phyloP scores from a whole-genome alignment of 92 coral and sea anemone genomes.

The Phenganax subtilis region DNA sequence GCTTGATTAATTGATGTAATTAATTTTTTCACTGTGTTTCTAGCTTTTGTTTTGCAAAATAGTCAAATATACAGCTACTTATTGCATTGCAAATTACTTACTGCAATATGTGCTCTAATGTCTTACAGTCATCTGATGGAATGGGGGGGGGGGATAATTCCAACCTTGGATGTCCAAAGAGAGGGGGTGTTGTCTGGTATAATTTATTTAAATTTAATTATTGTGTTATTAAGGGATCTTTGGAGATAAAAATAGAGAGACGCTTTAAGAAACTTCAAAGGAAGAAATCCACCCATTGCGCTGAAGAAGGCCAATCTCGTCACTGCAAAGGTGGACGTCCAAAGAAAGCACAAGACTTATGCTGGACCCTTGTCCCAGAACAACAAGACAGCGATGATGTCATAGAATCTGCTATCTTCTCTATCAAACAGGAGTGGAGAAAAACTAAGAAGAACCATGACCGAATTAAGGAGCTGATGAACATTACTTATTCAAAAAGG shows the following conservation, averaged over 20 bases:
- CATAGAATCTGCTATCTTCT: not conserved
- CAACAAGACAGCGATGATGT: constrained; percentile 2
- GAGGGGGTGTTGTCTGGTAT: not conserved
- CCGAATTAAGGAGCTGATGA: constrained; percentile 21
- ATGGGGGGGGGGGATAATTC: not conserved
- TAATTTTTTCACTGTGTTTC: not conserved
- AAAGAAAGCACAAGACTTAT: not conserved
- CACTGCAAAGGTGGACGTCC: not conserved
- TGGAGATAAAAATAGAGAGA: constrained; percentile 21
- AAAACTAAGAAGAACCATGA: constrained; percentile 36
- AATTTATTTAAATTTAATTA: not conserved
- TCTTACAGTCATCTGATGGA: not conserved
- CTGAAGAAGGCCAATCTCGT: not conserved
- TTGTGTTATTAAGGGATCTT: constrained; percentile 37
- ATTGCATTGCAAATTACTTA: not conserved
- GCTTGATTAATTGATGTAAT: not conserved
- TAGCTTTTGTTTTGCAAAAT: not conserved
- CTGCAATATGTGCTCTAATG: no score
- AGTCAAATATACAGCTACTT: not conserved
- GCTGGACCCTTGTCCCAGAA: constrained; percentile 34
- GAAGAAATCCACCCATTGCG: constrained; percentile 2
- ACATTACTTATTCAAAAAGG: constrained; percentile 34
- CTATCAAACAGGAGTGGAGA: constrained; percentile 38
- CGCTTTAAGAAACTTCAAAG: constrained; percentile 42
- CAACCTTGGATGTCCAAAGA: not conserved